phyloP scores from a whole-genome alignment of 2,888 invertebrate genomes.

The Blera fallax region DNA sequence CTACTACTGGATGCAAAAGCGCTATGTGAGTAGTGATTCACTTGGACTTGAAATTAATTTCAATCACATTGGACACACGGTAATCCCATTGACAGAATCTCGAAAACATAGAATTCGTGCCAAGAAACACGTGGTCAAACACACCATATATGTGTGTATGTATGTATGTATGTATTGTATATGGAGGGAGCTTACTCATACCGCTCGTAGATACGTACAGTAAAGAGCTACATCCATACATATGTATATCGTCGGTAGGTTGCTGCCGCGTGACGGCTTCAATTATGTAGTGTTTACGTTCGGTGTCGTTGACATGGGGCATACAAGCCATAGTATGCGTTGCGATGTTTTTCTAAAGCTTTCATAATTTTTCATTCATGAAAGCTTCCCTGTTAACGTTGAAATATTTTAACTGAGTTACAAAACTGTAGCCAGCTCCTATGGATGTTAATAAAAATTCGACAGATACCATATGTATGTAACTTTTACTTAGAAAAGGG shows the following conservation, averaged over 20 bases:
- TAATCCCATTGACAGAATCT: slow-evolving; percentile 33
- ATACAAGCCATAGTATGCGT: not conserved
- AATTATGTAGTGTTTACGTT: slow-evolving; percentile 46
- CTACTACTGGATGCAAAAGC: slow-evolving; percentile 1
- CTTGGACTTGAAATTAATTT: slow-evolving; percentile 36
- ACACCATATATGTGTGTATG: no score
- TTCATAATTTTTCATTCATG: slow-evolving; percentile 35
- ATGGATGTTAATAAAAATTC: no score
- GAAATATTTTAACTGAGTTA: not conserved
- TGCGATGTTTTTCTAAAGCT: slow-evolving; percentile 59
- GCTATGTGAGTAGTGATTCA: slow-evolving; percentile 57
- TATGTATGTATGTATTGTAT: no score
- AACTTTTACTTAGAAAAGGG: no score
- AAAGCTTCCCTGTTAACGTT: slow-evolving; percentile 13
- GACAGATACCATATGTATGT: no score
- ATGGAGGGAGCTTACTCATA: slow-evolving; percentile 28
- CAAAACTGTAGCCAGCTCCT: not conserved
- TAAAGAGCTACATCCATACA: not conserved
- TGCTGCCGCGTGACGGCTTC: slow-evolving; percentile 1
- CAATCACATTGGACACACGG: slow-evolving; percentile 28
- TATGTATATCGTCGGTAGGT: no score
- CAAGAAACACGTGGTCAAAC: slow-evolving; percentile 44
- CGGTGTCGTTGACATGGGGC: slow-evolving; percentile 46
- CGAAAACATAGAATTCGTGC: slow-evolving; percentile 60
- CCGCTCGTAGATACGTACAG: not conserved